Base-by-base conservation (phyloP, 2,797 vertebrate species). In the Hozukius guyotensis region DNA sequence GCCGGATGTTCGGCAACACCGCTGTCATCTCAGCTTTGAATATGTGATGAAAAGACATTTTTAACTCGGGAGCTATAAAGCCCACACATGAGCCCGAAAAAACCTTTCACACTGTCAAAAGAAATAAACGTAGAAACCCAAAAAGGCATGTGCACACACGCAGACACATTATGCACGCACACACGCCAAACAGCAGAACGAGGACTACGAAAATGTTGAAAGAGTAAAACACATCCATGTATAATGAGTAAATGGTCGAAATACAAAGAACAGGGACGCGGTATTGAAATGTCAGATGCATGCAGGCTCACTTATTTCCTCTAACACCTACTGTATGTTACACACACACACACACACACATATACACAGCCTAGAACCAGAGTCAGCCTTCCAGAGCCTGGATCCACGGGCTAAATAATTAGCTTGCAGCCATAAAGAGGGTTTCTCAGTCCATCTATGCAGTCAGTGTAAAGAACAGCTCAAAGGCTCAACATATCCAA, bases 361-460 rank as follows among this genome's bases (percentile, higher is more conserved):
- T 78, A 72, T 78, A 73, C 70, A 70, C 22, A 53, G 31, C 22
- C 29, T 64, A 69, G 27, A 75, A 83, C 81, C 12, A 77, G 29
- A 89, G 78, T 82, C 75, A 89, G 46, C 86, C 78, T 92, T 94
- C 87, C 90, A 93, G 68, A 89, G 84, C 77, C 67, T 86, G 80
- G 68, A 89, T 88, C 72, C 81, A 87, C 29, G 32, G 82, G 83
- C 84, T 90, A 88, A 88, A 92, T 94, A 93, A 94, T 93, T 89
- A 94, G 87, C 91, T 83, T 29, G 63, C 38, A 92, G 92, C 82
- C 65, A 91, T 87, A 81, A 89, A 89, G 67, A 86, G 75, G 65
- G 72, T 71, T 84, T 85, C 80, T 85, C 74, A 78, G 86, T 89
- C 84, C 88, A 92, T 64, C 73, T 73, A 78, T 64, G 79, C 82